Conservation (phyloP, 92 coral and sea anemone species). For the Palythoa caribaeorum region DNA sequence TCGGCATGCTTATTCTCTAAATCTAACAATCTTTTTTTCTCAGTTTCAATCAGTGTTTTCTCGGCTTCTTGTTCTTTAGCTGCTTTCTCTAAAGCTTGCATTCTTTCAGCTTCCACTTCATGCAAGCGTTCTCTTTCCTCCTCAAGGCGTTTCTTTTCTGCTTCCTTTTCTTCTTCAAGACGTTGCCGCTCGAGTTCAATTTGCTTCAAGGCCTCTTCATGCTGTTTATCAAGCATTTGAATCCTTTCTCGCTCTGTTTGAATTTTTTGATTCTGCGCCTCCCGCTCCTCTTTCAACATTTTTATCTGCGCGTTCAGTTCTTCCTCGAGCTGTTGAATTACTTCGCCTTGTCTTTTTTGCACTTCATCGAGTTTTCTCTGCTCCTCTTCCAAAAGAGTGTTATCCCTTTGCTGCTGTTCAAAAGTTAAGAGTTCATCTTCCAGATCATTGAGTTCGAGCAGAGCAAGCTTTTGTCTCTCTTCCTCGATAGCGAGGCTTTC, state of each 20-base stretch:
- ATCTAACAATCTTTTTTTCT: conserved; percentile 86
- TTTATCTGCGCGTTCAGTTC: conserved; percentile 95
- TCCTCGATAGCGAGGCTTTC: conserved; percentile 78
- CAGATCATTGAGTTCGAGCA: conserved; percentile 75
- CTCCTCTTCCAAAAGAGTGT: conserved; percentile 87
- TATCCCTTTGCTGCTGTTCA: conserved; percentile 78
- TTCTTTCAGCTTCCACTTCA: conserved; percentile 80
- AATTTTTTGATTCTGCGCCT: conserved; percentile 82
- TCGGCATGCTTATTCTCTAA: conserved; percentile 89
- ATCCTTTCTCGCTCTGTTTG: conserved; percentile 92
- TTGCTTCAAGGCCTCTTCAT: conserved; percentile 81
- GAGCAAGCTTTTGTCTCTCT: conserved; percentile 80
- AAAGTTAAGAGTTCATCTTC: conserved; percentile 77
- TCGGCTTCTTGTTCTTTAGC: conserved; percentile 92
- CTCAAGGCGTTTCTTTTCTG: conserved; percentile 84
- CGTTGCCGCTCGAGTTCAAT: conserved; percentile 86
- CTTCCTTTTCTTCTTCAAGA: conserved; percentile 87
- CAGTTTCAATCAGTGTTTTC: conserved; percentile 82
- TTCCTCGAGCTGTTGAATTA: conserved; percentile 86
- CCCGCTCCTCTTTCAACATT: conserved; percentile 92
- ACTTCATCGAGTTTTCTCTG: conserved; percentile 85
- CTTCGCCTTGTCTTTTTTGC: conserved; percentile 90
- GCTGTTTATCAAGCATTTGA: conserved; percentile 80
- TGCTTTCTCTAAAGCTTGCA: conserved; percentile 90
- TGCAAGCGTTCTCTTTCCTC: conserved; percentile 83